These are phyloP conservation scores for Corythaixoides concolor DNA, from an alignment of 2,113 vertebrate species.

Conservation along the genomic window DNA sequence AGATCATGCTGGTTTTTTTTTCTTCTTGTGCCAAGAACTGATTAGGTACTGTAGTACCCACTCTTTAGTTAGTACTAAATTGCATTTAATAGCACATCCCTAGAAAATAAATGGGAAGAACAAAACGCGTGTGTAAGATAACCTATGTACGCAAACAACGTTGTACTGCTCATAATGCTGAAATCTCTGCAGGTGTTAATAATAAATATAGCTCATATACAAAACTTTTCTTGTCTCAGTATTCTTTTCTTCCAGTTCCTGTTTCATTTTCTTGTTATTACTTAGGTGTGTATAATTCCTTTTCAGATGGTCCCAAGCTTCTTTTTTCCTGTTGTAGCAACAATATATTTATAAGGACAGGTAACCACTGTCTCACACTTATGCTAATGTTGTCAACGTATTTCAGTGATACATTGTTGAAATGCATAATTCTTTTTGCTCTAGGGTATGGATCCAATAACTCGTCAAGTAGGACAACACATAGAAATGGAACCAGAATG, in stretches of 20 bases:
- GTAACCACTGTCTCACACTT: background rate
- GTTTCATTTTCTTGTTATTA: background rate
- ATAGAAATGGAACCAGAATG: constrained; percentile 99
- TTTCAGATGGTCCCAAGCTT: background rate
- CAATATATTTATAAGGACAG: background rate
- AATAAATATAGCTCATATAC: background rate
- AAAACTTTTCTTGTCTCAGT: background rate
- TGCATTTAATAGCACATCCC: background rate
- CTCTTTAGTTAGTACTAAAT: background rate
- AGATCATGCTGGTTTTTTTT: background rate
- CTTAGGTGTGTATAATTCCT: background rate
- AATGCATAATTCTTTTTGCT: background rate
- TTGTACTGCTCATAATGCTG: background rate
- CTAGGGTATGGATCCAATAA: constrained; percentile 97
- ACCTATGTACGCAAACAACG: accelerated
- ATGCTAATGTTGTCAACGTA: background rate
- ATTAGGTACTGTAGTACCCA: background rate
- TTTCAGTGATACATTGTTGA: background rate
- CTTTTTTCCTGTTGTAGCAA: background rate
- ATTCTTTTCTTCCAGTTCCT: background rate
- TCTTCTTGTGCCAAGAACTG: background rate
- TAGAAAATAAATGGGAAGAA: background rate
- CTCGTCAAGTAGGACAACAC: constrained; percentile 95
- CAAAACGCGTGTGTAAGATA: background rate
- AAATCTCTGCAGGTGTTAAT: background rate